phyloP scores from a whole-genome alignment of 2,797 vertebrate genomes.

The Percopsis omiscomaycus region DNA sequence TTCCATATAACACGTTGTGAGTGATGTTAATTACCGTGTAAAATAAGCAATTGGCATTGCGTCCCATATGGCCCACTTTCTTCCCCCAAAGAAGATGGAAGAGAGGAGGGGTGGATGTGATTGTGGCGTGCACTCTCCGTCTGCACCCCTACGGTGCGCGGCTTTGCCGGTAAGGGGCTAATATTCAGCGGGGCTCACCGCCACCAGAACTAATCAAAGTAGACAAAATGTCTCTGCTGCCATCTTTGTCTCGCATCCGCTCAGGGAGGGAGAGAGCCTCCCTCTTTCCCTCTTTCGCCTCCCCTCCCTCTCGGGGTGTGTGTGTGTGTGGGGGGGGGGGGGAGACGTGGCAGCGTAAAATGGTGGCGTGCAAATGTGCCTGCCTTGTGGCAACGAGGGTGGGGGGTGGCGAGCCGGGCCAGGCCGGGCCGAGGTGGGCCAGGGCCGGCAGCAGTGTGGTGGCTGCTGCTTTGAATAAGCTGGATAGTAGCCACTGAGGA shows the following conservation, averaged over 20 bases:
- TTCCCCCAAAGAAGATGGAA: conserved; percentile 66
- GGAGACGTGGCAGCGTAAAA: conserved; percentile 71
- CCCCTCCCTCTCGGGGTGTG: conserved; percentile 42
- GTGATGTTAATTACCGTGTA: conserved; percentile 77
- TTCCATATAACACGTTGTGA: conserved; percentile 61
- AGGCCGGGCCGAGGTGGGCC: conserved; percentile 35
- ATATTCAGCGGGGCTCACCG: conserved; percentile 73
- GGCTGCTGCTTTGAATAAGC: conserved; percentile 67
- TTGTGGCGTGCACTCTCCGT: conserved; percentile 61
- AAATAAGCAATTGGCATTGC: conserved; percentile 79
- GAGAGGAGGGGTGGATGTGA: conserved; percentile 69
- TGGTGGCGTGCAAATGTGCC: conserved; percentile 73
- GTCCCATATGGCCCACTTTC: conserved; percentile 71
- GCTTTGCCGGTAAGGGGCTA: conserved; percentile 70
- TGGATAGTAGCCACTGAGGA: conserved; percentile 60
- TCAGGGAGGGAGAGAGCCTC: conserved; percentile 34
- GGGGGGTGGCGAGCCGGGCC: conserved; percentile 53
- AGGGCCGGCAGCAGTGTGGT: conserved; percentile 51
- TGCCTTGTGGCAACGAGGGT: conserved; percentile 72
- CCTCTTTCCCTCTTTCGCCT: conserved; percentile 61
- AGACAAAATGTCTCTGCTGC: conserved; percentile 81
- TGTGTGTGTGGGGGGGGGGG: conserved; percentile 41
- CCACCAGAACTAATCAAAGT: conserved; percentile 79
- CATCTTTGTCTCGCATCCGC: conserved; percentile 77
- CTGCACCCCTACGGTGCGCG: conserved; percentile 63